Percentiles rank a stretch among this genome's conserved stretches.
phyloP scores from a whole-genome alignment of 2,113 vertebrate genomes.

The Baryphthengus martii region DNA sequence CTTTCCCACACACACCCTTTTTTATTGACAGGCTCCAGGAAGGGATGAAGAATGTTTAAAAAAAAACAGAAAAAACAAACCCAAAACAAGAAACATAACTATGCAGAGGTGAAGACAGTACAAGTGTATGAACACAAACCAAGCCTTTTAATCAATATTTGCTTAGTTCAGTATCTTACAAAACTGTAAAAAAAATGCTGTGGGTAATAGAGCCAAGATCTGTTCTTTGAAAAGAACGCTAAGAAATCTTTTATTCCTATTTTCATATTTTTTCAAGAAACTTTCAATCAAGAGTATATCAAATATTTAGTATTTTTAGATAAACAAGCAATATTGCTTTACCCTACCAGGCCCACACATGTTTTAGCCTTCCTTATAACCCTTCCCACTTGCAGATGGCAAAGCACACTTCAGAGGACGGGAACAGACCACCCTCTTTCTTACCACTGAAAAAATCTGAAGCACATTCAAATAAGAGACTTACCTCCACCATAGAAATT shows the following conservation, averaged over 20 bases:
- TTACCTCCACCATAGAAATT: not conserved
- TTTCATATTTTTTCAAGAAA: not conserved
- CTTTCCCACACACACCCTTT: not conserved
- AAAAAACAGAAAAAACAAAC: not conserved
- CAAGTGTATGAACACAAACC: not conserved
- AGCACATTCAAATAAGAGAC: constrained; percentile 25
- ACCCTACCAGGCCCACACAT: not conserved
- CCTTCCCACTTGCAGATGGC: not conserved
- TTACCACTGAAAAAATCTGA: not conserved
- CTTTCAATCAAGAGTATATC: not conserved
- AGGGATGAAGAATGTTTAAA: not conserved
- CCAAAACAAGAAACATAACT: not conserved
- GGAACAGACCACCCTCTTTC: not conserved
- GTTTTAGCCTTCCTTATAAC: not conserved
- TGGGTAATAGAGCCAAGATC: not conserved
- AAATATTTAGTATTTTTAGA: not conserved
- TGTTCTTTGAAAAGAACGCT: not conserved
- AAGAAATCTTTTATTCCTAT: not conserved
- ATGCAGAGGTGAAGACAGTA: not conserved
- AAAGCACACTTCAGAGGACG: constrained; percentile 33
- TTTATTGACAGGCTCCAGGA: not conserved
- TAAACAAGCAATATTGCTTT: not conserved
- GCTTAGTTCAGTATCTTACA: not conserved
- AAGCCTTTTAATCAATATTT: not conserved
- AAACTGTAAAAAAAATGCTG: not conserved